These are phyloP conservation scores for Turritopsis rubra DNA, from an alignment of 30 jellyfish, hydroid and myxozoan genomes.

Conservation along the genomic window DNA sequence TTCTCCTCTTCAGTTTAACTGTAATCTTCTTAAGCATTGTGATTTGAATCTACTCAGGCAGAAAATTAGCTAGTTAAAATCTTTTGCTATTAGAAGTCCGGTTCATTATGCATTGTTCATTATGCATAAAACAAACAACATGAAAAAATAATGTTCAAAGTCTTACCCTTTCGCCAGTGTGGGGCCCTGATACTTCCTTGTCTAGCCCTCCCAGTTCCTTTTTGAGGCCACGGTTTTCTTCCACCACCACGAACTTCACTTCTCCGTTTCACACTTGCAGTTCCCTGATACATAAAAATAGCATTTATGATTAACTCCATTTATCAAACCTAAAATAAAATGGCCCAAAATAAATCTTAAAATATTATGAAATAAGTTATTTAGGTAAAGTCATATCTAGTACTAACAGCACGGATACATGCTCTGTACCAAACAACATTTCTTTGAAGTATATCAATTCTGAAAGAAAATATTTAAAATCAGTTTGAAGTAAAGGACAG, in stretches of 20 bases:
- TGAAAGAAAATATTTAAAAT: conserved; percentile 27
- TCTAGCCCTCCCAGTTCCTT: conserved; percentile 94
- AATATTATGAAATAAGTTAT: too few species aligned
- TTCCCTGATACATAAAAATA: conserved; percentile 48
- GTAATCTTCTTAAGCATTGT: too few species aligned
- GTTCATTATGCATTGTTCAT: too few species aligned
- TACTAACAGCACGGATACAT: conserved; percentile 56
- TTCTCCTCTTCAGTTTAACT: too few species aligned
- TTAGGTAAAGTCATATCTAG: background rate
- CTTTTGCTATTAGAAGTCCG: too few species aligned
- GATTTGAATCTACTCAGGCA: too few species aligned
- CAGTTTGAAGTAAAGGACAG: too few species aligned
- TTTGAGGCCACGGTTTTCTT: conserved; percentile 96
- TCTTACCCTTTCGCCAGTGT: conserved; percentile 90
- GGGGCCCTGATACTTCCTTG: conserved; percentile 99
- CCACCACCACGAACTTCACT: conserved; percentile 98
- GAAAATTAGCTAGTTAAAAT: too few species aligned
- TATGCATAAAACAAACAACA: background rate
- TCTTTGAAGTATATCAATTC: conserved; percentile 92
- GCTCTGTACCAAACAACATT: conserved; percentile 97
- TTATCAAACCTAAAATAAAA: background rate
- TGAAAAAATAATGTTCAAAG: background rate
- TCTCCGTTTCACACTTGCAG: conserved; percentile 76
- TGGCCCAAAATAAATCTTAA: background rate
- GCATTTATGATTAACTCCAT: background rate